phyloP scores from a whole-genome alignment of 2,797 vertebrate genomes.

The Rachycentron canadum region DNA sequence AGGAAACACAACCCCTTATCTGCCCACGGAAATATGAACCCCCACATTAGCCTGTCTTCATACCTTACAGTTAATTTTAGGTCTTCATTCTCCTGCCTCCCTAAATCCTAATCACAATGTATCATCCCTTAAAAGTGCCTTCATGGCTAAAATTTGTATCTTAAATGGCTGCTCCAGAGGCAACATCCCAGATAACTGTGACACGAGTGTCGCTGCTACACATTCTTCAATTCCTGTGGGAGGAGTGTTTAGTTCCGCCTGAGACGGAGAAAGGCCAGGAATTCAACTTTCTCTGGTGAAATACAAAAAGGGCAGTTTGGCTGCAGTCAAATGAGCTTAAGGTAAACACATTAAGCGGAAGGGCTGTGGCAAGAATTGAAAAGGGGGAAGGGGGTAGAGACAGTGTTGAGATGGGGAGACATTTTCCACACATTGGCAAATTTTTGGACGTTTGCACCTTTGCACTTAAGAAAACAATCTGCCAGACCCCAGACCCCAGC shows the following conservation, averaged over 20 bases:
- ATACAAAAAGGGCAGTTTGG: slow-evolving; percentile 49
- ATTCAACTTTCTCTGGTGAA: slow-evolving; percentile 64
- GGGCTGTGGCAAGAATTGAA: slow-evolving; percentile 62
- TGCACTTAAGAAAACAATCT: slow-evolving; percentile 79
- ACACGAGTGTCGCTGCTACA: slow-evolving; percentile 63
- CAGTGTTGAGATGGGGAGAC: slow-evolving; percentile 67
- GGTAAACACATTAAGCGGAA: slow-evolving; percentile 75
- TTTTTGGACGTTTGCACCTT: slow-evolving; percentile 77
- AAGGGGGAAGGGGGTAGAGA: slow-evolving; percentile 46
- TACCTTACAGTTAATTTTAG: slow-evolving; percentile 26
- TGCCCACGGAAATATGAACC: slow-evolving; percentile 50
- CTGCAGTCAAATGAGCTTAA: slow-evolving; percentile 71
- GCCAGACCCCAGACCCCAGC: slow-evolving; percentile 57
- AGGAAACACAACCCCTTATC: slow-evolving; percentile 52
- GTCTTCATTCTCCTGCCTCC: slow-evolving; percentile 15
- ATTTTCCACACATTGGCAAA: slow-evolving; percentile 72
- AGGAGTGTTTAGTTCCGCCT: slow-evolving; percentile 73
- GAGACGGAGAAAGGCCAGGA: slow-evolving; percentile 57
- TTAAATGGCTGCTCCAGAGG: slow-evolving; percentile 42
- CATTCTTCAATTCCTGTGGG: slow-evolving; percentile 64
- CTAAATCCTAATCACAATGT: not conserved
- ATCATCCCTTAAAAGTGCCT: slow-evolving; percentile 8
- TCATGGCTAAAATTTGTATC: slow-evolving; percentile 29
- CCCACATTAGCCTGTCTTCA: slow-evolving; percentile 1
- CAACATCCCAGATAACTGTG: slow-evolving; percentile 53